phyloP scores from a whole-genome alignment of 2,797 vertebrate genomes.

The Phalanger gymnotis region DNA sequence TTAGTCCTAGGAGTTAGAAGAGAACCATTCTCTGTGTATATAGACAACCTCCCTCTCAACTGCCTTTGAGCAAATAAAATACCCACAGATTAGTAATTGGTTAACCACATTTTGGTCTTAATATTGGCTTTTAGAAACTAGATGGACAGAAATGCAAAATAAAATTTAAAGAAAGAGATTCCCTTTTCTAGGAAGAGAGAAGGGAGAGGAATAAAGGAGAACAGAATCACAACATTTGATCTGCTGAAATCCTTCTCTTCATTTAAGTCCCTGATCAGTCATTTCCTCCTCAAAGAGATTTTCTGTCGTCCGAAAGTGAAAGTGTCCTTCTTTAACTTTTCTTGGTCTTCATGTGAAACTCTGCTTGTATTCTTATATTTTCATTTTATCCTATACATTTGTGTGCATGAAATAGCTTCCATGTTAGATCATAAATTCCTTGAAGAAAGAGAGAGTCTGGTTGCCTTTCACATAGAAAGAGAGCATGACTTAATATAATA shows the following conservation, averaged over 20 bases:
- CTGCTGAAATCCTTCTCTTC: background rate
- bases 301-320: background rate
- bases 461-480: background rate
- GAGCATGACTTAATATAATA: background rate
- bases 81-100: background rate
- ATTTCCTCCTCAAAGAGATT: background rate
- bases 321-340: background rate
- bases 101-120: background rate
- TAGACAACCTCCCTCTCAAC: background rate
- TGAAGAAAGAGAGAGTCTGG: background rate
- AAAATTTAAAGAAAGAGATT: background rate
- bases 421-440: background rate
- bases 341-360: background rate
- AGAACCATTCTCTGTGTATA: background rate
- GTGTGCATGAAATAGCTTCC: background rate
- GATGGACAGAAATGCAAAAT: background rate
- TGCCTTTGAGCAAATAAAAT: background rate
- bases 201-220: background rate
- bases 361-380: background rate
- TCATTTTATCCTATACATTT: background rate
- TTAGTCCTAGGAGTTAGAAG: background rate
- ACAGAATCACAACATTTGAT: background rate
- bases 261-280: background rate
- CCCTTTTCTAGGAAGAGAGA: background rate
- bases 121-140: background rate